Evolutionary conservation across 2,888 invertebrate genomes (phyloP).

Genomic region (Trissolcus japonicus): DNA sequence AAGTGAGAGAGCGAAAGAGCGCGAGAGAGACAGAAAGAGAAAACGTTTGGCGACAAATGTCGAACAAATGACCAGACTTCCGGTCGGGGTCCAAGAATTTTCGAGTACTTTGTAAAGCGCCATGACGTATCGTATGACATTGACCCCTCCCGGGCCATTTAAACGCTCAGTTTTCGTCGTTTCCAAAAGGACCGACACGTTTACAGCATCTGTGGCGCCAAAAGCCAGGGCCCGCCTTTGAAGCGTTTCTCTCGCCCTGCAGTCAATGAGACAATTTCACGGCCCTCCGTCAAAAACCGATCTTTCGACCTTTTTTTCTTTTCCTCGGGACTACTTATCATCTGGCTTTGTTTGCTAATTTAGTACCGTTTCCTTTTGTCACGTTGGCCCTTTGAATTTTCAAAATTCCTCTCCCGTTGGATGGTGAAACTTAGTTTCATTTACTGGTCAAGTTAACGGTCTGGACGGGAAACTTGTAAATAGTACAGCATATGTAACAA

Average conservation of each 20-base stretch:
- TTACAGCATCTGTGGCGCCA: slow-evolving; percentile 43
- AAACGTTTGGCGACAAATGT: slow-evolving; percentile 1
- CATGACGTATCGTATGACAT: slow-evolving; percentile 21
- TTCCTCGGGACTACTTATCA: slow-evolving; percentile 43
- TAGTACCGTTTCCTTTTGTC: slow-evolving; percentile 46
- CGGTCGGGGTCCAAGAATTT: too few species aligned
- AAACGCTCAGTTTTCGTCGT: slow-evolving; percentile 22
- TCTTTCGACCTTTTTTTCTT: slow-evolving; percentile 25
- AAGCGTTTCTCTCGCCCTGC: slow-evolving; percentile 29
- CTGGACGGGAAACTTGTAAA: not conserved
- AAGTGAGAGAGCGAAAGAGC: too few species aligned
- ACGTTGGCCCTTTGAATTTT: slow-evolving; percentile 27
- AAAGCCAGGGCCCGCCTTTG: slow-evolving; percentile 15
- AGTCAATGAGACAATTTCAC: slow-evolving; percentile 52
- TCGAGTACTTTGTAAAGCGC: slow-evolving; percentile 1
- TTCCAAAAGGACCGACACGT: slow-evolving; percentile 33
- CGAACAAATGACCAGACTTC: slow-evolving; percentile 1
- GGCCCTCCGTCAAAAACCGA: slow-evolving; percentile 53
- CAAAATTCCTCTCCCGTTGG: slow-evolving; percentile 9
- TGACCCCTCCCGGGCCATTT: slow-evolving; percentile 33
- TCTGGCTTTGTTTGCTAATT: slow-evolving; percentile 52
- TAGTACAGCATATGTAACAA: too few species aligned
- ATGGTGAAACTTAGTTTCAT: slow-evolving; percentile 21
- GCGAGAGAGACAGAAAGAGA: too few species aligned
- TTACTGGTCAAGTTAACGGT: slow-evolving; percentile 11